Evolutionary conservation across 2,888 invertebrate species (phyloP).

Genomic region (Dysmachus trigonus): DNA sequence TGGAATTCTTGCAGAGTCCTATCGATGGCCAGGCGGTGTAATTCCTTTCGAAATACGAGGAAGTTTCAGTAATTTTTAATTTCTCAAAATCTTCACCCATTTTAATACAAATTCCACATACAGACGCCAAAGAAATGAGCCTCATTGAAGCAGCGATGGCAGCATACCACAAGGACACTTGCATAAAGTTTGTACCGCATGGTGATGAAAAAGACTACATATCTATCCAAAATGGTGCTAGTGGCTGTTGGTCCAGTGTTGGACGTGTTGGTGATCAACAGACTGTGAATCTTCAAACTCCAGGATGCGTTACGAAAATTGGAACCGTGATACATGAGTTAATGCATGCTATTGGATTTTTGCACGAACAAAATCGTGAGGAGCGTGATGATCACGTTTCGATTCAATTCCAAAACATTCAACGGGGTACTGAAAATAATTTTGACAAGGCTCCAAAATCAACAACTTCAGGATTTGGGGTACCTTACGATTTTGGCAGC

Average conservation of each 20-base stretch:
- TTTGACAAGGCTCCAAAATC: slow-evolving; percentile 71
- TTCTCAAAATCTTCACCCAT: not conserved
- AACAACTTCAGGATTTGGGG: slow-evolving; percentile 72
- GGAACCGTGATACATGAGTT: slow-evolving; percentile 79
- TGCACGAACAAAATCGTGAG: slow-evolving; percentile 79
- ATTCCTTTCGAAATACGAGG: slow-evolving; percentile 74
- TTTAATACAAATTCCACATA: not conserved
- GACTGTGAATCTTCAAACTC: slow-evolving; percentile 52
- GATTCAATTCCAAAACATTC: slow-evolving; percentile 50
- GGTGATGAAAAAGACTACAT: slow-evolving; percentile 71
- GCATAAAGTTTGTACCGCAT: slow-evolving; percentile 71
- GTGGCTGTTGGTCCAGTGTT: slow-evolving; percentile 81
- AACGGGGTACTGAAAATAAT: slow-evolving; percentile 71
- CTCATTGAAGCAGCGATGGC: slow-evolving; percentile 74
- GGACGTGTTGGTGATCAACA: slow-evolving; percentile 69
- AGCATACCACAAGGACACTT: slow-evolving; percentile 76
- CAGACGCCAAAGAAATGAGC: slow-evolving; percentile 66
- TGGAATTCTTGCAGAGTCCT: slow-evolving; percentile 67
- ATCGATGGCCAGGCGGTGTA: slow-evolving; percentile 72
- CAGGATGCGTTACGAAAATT: slow-evolving; percentile 71
- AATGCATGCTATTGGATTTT: slow-evolving; percentile 77
- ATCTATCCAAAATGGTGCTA: slow-evolving; percentile 69
- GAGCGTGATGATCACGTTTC: slow-evolving; percentile 73
- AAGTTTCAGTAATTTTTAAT: slow-evolving; percentile 67
- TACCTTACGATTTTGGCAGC: slow-evolving; percentile 80